These are phyloP conservation scores for Cantharis lateralis DNA, from an alignment of 2,888 invertebrate species.

Conservation along the genomic window DNA sequence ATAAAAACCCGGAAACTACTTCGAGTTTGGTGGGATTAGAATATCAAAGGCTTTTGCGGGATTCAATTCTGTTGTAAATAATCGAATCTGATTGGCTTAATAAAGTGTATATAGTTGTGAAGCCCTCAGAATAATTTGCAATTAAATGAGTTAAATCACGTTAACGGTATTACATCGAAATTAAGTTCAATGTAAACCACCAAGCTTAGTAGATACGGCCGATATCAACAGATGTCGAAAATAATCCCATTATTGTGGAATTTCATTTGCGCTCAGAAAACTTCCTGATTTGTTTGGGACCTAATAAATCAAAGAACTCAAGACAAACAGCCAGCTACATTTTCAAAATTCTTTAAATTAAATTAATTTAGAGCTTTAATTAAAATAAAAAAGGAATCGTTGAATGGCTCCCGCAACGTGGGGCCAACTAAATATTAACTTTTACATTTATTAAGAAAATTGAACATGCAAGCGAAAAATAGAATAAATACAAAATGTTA, in stretches of 20 bases:
- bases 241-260: neutral
- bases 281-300: neutral
- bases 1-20: neutral
- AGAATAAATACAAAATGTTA: too few relatives aligned
- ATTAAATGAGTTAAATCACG: neutral
- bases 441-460: too few relatives aligned
- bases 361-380: too few relatives aligned
- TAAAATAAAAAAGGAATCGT: too few relatives aligned
- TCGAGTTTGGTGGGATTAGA: neutral
- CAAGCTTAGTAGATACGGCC: neutral
- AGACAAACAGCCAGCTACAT: too few relatives aligned
- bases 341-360: too few relatives aligned
- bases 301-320: too few relatives aligned
- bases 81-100: neutral
- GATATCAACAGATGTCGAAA: neutral
- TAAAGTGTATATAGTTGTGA: neutral
- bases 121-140: neutral
- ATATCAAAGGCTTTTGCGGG: neutral
- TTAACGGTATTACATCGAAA: neutral
- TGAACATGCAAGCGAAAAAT: too few relatives aligned
- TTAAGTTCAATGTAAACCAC: neutral
- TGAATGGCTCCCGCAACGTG: too few relatives aligned
- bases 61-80: neutral
- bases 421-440: too few relatives aligned
- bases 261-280: neutral